A percentile compares a stretch with the other conserved stretches of the same genome.
Evolutionary conservation across 2,113 vertebrate genomes (phyloP).

Genomic region (Dolichotis patagonum): DNA sequence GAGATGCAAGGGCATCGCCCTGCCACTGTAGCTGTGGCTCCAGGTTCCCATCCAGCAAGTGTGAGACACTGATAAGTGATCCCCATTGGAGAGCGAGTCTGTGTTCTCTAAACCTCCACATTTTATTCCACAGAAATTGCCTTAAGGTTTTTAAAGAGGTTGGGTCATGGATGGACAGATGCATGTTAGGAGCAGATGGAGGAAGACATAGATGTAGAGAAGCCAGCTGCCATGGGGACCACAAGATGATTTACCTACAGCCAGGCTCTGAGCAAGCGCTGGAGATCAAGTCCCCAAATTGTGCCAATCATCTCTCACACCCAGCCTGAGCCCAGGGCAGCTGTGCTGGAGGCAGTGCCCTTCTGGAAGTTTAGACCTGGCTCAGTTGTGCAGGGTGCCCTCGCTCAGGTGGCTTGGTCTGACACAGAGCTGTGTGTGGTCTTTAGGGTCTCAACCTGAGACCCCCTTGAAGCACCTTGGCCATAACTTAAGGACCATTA

Average conservation of each 20-base stretch:
- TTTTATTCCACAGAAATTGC: not conserved
- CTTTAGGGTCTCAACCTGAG: not conserved
- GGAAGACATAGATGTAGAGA: not conserved
- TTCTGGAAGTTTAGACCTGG: not conserved
- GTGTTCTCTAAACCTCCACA: not conserved
- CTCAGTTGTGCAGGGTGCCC: not conserved
- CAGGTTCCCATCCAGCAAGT: not conserved
- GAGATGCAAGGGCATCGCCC: fast-evolving
- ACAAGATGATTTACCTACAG: not conserved
- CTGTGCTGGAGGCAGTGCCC: not conserved
- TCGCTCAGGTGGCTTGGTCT: not conserved
- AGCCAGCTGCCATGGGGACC: fast-evolving
- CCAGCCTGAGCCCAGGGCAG: not conserved
- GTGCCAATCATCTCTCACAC: not conserved
- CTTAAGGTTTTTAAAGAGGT: not conserved
- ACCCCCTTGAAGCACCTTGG: not conserved
- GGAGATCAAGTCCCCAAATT: not conserved
- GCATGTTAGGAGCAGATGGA: not conserved
- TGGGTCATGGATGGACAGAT: not conserved
- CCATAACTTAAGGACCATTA: fast-evolving
- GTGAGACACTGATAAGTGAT: not conserved
- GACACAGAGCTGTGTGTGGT: not conserved
- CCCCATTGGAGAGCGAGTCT: not conserved
- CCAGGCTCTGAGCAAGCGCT: not conserved
- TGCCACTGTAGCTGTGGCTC: fast-evolving